A percentile compares a stretch with the other conserved stretches of the same genome.
These are phyloP conservation scores for Lydus trimaculatus DNA, from an alignment of 2,888 invertebrate species.

Conservation along the genomic window DNA sequence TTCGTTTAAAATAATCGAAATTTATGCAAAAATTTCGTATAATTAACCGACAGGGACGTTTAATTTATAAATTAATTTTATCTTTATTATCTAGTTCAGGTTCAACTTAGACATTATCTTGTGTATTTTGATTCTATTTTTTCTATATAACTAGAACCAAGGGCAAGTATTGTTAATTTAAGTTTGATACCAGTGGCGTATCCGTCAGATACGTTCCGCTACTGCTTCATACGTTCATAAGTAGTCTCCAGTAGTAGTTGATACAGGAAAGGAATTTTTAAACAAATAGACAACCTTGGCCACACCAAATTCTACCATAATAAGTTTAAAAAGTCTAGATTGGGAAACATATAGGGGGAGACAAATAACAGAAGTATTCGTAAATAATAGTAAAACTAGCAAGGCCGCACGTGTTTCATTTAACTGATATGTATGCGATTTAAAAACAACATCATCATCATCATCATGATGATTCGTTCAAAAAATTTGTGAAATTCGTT, in stretches of 20 bases:
- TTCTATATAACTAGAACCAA: neutral
- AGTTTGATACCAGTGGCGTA: too few species aligned
- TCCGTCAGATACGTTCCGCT: too few species aligned
- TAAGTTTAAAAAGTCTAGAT: too few species aligned
- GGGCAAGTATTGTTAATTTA: neutral
- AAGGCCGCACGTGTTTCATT: conserved; percentile 21
- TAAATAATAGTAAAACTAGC: neutral
- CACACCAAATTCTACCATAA: neutral
- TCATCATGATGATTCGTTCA: too few species aligned
- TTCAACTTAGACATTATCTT: neutral
- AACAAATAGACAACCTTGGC: neutral
- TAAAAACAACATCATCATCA: neutral
- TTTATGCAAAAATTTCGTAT: neutral
- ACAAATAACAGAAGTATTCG: neutral
- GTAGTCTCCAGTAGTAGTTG: too few species aligned
- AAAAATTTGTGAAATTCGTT: too few species aligned
- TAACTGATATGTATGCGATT: neutral
- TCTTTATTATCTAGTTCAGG: neutral
- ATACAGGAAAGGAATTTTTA: neutral
- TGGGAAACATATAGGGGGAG: too few species aligned
- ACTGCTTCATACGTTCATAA: too few species aligned
- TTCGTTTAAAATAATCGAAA: neutral
- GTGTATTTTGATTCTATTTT: neutral
- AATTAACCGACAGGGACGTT: neutral
- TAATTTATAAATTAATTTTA: neutral